A percentile compares a stretch with the other conserved stretches of the same genome.
These are phyloP conservation scores for Araneus ventricosus DNA, from an alignment of 1,140 invertebrate species.

Conservation along the genomic window DNA sequence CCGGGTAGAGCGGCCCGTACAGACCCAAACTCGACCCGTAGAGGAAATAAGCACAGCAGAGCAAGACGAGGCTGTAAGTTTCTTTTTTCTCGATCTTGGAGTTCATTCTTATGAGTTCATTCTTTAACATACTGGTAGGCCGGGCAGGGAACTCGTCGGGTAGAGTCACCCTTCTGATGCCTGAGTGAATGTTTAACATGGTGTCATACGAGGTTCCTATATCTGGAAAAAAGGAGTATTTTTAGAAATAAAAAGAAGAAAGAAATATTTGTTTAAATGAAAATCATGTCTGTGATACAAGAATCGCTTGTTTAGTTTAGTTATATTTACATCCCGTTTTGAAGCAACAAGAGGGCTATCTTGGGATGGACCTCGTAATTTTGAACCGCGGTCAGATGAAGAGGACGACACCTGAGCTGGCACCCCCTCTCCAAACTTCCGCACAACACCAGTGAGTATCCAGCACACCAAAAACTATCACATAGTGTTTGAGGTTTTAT, in stretches of 20 bases:
- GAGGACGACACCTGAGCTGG: too few relatives aligned
- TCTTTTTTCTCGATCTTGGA: slow-evolving; percentile 33
- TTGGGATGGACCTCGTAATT: too few relatives aligned
- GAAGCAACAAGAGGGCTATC: too few relatives aligned
- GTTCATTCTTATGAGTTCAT: neutral
- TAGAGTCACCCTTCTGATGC: neutral
- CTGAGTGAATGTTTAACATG: neutral
- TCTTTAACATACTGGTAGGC: neutral
- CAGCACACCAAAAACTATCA: too few relatives aligned
- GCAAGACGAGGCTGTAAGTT: neutral
- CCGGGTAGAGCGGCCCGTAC: neutral
- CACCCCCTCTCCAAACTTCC: too few relatives aligned
- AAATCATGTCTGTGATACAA: too few relatives aligned
- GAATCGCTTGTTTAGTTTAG: too few relatives aligned
- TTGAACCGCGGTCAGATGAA: too few relatives aligned
- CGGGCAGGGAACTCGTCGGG: neutral
- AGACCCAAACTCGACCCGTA: neutral
- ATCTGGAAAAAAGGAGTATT: neutral
- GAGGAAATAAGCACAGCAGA: neutral
- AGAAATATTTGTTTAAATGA: too few relatives aligned
- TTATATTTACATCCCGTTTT: too few relatives aligned
- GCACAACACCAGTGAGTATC: too few relatives aligned
- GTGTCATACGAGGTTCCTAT: neutral
- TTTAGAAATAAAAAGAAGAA: neutral
- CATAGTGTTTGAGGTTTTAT: too few relatives aligned